Conservation (phyloP, 2,888 invertebrate genomes). For the Ligdia adustata region DNA sequence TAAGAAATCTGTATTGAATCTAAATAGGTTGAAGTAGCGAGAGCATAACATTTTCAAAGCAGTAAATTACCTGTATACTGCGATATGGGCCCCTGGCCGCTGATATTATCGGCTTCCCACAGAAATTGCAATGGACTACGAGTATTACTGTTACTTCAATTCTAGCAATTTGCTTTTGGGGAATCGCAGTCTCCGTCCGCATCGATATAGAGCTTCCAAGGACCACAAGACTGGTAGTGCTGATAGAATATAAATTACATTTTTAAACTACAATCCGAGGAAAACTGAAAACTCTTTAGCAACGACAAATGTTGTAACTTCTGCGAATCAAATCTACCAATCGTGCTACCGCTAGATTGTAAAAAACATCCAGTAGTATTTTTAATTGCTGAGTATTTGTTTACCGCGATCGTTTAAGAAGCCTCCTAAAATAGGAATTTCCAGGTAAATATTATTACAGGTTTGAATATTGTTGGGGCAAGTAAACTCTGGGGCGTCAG, state of each 20-base stretch:
- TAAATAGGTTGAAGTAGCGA: background rate
- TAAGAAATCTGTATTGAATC: background rate
- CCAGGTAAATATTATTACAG: constrained; percentile 5
- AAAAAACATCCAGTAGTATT: too few relatives aligned
- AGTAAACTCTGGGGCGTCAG: constrained; percentile 9
- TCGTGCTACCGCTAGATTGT: too few relatives aligned
- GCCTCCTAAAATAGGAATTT: background rate
- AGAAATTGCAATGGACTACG: constrained; percentile 53
- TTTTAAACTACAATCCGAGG: background rate
- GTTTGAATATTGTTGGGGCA: constrained; percentile 1
- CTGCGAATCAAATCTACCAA: too few relatives aligned
- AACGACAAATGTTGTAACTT: background rate
- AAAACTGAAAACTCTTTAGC: too few relatives aligned
- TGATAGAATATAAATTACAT: constrained; percentile 20
- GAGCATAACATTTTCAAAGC: constrained; percentile 8
- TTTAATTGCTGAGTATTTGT: too few relatives aligned
- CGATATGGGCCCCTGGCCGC: constrained; percentile 17
- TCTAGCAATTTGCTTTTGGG: constrained; percentile 59
- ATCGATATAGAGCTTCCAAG: constrained; percentile 22
- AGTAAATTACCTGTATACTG: constrained; percentile 11
- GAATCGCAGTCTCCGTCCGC: constrained; percentile 37
- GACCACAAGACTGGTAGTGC: constrained; percentile 26
- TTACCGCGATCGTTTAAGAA: background rate
- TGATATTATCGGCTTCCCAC: constrained; percentile 53
- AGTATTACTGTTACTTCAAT: constrained; percentile 59